Evolutionary conservation across 1,140 invertebrate species (phyloP).

Genomic region (Scaptomyza graminum): DNA sequence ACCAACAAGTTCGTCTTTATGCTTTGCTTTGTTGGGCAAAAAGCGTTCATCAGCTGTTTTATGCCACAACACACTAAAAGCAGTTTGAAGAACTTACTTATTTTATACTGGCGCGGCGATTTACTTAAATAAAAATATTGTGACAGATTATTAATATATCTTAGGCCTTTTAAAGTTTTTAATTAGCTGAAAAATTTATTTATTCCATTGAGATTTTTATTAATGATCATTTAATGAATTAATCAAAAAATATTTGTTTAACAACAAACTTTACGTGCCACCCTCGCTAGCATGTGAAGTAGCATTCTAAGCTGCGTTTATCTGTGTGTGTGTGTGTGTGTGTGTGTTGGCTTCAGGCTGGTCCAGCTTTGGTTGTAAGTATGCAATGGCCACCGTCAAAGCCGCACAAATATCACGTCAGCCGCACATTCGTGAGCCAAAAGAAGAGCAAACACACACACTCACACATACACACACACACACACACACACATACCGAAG

Average conservation of each 20-base stretch:
- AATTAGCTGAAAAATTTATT: too few species aligned
- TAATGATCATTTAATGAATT: neutral
- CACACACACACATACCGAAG: too few species aligned
- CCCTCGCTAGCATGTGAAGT: slow-evolving; percentile 1
- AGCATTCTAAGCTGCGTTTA: slow-evolving; percentile 12
- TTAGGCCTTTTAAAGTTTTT: too few species aligned
- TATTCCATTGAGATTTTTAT: too few species aligned
- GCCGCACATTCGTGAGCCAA: slow-evolving; percentile 43
- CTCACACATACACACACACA: too few species aligned
- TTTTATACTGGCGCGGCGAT: too few species aligned
- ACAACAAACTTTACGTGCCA: neutral
- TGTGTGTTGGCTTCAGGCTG: neutral
- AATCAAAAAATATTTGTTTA: neutral
- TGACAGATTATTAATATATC: too few species aligned
- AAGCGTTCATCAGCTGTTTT: neutral
- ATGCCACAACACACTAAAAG: too few species aligned
- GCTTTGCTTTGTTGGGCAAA: neutral
- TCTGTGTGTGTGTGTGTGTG: neutral
- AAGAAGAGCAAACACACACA: slow-evolving; percentile 20
- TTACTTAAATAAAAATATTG: too few species aligned
- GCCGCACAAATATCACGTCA: slow-evolving; percentile 71
- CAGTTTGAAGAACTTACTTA: too few species aligned
- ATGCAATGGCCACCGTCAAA: slow-evolving; percentile 76
- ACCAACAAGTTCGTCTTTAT: neutral
- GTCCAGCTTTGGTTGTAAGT: slow-evolving; percentile 47